A percentile compares a stretch with the other conserved stretches of the same genome.
Evolutionary conservation across 2,888 invertebrate species (phyloP).

Genomic region (Papilio demoleus): DNA sequence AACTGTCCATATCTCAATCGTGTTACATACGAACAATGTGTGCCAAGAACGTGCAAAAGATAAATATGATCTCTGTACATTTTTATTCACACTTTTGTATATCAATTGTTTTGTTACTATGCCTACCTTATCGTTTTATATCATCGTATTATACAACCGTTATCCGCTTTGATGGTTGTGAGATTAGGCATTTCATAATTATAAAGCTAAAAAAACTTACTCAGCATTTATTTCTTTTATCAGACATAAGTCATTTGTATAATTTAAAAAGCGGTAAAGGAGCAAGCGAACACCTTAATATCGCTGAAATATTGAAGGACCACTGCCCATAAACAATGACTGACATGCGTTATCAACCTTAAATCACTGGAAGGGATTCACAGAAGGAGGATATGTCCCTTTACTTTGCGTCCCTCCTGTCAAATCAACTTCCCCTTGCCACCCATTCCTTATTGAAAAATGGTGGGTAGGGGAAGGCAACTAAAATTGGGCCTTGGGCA

Average conservation of each 20-base stretch:
- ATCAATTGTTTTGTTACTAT: neutral
- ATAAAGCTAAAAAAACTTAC: constrained; percentile 1
- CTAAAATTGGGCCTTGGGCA: too few relatives aligned
- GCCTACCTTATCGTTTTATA: neutral
- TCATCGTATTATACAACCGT: constrained; percentile 1
- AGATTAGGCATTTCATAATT: neutral
- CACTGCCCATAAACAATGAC: too few relatives aligned
- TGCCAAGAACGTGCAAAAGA: constrained; percentile 5
- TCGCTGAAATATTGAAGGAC: too few relatives aligned
- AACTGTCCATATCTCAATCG: neutral
- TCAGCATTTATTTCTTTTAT: neutral
- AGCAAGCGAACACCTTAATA: too few relatives aligned
- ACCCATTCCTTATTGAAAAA: too few relatives aligned
- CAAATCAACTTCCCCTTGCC: too few relatives aligned
- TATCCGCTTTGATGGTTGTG: constrained; percentile 9
- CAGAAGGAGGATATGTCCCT: too few relatives aligned
- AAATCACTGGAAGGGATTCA: too few relatives aligned
- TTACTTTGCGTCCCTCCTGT: too few relatives aligned
- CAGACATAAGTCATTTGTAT: neutral
- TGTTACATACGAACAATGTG: neutral
- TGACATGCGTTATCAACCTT: too few relatives aligned
- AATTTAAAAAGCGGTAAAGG: too few relatives aligned
- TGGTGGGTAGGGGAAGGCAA: too few relatives aligned
- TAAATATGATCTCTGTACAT: neutral
- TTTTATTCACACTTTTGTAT: constrained; percentile 8